Conservation (phyloP, 2,113 vertebrate genomes). For the Corynorhinus townsendii region DNA sequence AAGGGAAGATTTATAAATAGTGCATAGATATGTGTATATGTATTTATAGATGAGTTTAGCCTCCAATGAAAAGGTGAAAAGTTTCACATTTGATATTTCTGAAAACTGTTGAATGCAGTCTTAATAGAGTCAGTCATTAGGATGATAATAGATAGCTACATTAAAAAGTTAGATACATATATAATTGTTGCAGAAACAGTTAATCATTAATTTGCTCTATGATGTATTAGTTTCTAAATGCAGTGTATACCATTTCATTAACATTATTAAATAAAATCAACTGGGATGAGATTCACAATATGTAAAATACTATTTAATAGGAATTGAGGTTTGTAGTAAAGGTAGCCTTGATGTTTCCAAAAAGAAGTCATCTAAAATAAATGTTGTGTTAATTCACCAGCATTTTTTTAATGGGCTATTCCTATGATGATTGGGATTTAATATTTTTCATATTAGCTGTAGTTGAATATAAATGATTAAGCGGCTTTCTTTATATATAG, state of each 20-base stretch:
- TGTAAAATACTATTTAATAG: not conserved
- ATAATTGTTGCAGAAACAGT: not conserved
- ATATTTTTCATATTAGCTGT: not conserved
- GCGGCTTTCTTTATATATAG: not conserved
- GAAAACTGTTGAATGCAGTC: not conserved
- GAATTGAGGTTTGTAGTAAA: not conserved
- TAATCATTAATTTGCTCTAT: not conserved
- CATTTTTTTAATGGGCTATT: not conserved
- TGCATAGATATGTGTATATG: not conserved
- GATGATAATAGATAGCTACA: not conserved
- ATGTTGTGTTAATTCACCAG: not conserved
- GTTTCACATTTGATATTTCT: not conserved
- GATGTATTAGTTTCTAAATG: constrained; percentile 5
- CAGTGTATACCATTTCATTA: not conserved
- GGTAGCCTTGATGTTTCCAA: not conserved
- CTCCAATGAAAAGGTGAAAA: not conserved
- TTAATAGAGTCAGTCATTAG: not conserved
- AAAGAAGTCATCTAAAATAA: not conserved
- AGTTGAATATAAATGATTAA: not conserved
- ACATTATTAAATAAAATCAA: not conserved
- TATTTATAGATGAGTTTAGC: not conserved
- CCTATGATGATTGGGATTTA: not conserved
- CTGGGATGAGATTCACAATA: not conserved
- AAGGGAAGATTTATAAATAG: not conserved
- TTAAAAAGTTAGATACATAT: not conserved